Evolutionary conservation across 2,113 vertebrate genomes (phyloP), one percentile per base, ranked within the genome.

Genomic region (Bombycilla garrulus): DNA sequence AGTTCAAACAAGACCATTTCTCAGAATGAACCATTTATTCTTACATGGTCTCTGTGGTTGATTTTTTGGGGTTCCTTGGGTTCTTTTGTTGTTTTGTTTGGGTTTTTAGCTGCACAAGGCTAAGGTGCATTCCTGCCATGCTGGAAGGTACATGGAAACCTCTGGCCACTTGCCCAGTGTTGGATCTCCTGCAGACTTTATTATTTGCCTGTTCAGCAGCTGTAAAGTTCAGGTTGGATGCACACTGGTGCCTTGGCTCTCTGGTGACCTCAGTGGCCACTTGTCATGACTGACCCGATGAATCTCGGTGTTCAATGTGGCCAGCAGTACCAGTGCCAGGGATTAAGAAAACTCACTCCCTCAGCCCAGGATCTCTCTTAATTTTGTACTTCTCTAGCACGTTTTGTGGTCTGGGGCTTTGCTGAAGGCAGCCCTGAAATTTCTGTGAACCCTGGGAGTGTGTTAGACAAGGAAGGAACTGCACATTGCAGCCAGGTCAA

Each of bases 271-370:
- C 51, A 65, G 20, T 1, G 14, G 9, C 14, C 21, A 2, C 25
- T 60, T 56, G 48, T 38, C 21, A 19, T 2, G 1, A 12, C 6
- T 21, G 21, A 51, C 62, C 80, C 3, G 16, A 33, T 0, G 2
- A 38, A 9, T 23, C 33, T 47, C 0, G 3, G 10, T 31, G 36
- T n/a, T n/a, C 29, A 48, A 4, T 0, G 0, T 36, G 50, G 23
- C 42, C 33, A 31, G 62, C 38, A 58, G 19, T 12, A 23, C 9
- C 17, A 13, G 24, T 74, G 53, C 11, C 28, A 42, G 28, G 29
- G 23, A 21, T 38, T 29, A 9, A 21, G 40, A 29, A 56, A 72
- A 25, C 29, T 35, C 12, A 1, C 23, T 47, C 33, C 16, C 18
- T 31, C 44, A 51, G 2, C 44, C 12, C 40, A 28, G 12, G 4